These are phyloP conservation scores for Calidris pugnax DNA, from an alignment of 2,113 vertebrate genomes.

Conservation along the genomic window DNA sequence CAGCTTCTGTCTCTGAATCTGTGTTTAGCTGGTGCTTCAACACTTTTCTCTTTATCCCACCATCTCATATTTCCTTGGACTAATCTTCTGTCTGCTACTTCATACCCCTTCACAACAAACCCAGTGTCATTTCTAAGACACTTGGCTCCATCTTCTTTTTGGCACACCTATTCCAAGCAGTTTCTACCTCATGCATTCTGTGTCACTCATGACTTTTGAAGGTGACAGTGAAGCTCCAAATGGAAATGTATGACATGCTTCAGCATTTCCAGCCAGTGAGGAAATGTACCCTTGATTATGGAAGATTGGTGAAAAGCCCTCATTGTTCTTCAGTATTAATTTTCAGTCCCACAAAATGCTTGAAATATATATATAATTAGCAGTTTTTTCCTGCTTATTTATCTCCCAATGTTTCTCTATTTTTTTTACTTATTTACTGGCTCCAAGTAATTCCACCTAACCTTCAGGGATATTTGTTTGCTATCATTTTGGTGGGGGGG, in stretches of 20 bases:
- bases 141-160: not conserved
- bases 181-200: not conserved
- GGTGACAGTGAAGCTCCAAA: not conserved
- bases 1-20: not conserved
- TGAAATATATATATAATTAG: not conserved
- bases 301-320: not conserved
- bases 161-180: not conserved
- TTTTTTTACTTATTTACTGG: constrained; percentile 1
- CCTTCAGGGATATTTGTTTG: constrained; percentile 6
- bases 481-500: not conserved
- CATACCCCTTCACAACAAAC: not conserved
- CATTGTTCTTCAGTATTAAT: not conserved
- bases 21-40: not conserved
- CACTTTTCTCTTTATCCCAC: not conserved
- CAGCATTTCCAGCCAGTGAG: not conserved
- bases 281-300: not conserved
- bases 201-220: not conserved
- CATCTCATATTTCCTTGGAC: not conserved
- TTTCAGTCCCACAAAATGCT: not conserved
- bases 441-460: not conserved
- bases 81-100: not conserved
- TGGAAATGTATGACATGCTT: not conserved
- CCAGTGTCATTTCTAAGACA: not conserved
- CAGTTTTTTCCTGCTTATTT: not conserved
- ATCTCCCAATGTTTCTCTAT: not conserved